Conservation (phyloP, 2,113 vertebrate species). For the Percina caprodes region DNA sequence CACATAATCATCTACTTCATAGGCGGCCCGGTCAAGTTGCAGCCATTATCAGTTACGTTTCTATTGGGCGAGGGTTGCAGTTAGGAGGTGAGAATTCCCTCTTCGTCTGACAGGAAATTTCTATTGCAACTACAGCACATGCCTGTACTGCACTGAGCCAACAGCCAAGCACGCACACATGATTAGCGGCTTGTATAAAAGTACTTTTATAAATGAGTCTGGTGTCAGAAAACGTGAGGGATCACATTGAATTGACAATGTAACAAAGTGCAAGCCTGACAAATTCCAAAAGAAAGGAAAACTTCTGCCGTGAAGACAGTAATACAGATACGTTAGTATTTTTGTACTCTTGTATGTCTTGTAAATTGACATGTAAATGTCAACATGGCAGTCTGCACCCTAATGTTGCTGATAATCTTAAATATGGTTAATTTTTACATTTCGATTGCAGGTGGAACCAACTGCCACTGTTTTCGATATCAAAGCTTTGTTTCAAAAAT, state of each 20-base stretch:
- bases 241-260: slow-evolving; percentile 13
- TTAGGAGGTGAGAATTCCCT: slow-evolving; percentile 70
- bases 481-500: slow-evolving; percentile 92
- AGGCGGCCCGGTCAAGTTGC: slow-evolving; percentile 24
- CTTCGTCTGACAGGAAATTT: slow-evolving; percentile 58
- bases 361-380: slow-evolving; percentile 7
- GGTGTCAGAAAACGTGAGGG: background rate
- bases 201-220: background rate
- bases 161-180: slow-evolving; percentile 6
- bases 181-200: slow-evolving; percentile 39
- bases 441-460: slow-evolving; percentile 89
- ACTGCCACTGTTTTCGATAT: slow-evolving; percentile 92
- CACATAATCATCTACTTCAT: slow-evolving; percentile 50
- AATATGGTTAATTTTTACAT: slow-evolving; percentile 6
- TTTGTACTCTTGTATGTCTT: background rate
- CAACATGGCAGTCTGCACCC: background rate
- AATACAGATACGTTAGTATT: background rate
- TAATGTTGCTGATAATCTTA: slow-evolving; percentile 2
- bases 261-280: slow-evolving; percentile 11
- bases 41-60: slow-evolving; percentile 54
- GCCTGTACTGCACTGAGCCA: slow-evolving; percentile 7
- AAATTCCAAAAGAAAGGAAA: slow-evolving; percentile 7
- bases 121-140: slow-evolving; percentile 41
- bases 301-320: background rate
- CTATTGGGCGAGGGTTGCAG: slow-evolving; percentile 46